Percentiles rank a stretch among this genome's conserved stretches.
phyloP scores from a whole-genome alignment of 2,888 invertebrate genomes.

The Brenthis ino region DNA sequence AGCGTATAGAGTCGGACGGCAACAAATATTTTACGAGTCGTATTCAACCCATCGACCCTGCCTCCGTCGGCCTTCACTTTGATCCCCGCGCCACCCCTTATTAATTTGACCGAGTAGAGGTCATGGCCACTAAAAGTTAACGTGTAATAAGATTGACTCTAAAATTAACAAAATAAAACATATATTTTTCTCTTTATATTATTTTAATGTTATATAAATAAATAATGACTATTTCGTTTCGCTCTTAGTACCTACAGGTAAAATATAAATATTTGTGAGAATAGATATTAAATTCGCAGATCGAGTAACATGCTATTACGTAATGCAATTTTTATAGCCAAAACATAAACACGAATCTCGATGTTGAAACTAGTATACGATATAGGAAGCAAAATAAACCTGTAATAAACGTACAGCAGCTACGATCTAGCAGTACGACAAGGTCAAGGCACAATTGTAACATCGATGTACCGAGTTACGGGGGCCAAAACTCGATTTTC shows the following conservation, averaged over 20 bases:
- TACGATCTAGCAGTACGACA: slow-evolving; percentile 29
- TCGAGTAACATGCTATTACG: not conserved
- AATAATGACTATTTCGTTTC: not conserved
- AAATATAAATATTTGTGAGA: too few relatives aligned
- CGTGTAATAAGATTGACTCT: slow-evolving; percentile 29
- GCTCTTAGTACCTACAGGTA: not conserved
- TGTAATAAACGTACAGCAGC: slow-evolving; percentile 32
- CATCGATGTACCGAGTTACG: slow-evolving; percentile 22
- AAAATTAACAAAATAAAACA: slow-evolving; percentile 25
- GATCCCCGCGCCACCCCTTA: slow-evolving; percentile 49
- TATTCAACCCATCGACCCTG: slow-evolving; percentile 41
- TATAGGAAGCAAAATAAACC: slow-evolving; percentile 40
- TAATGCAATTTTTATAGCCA: slow-evolving; percentile 14
- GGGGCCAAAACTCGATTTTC: slow-evolving; percentile 16
- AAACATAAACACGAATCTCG: slow-evolving; percentile 16
- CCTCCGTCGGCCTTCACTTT: slow-evolving; percentile 54
- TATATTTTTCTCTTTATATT: not conserved
- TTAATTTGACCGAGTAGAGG: slow-evolving; percentile 69
- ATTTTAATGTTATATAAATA: not conserved
- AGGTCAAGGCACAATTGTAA: slow-evolving; percentile 39
- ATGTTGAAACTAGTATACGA: slow-evolving; percentile 26
- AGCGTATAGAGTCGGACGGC: slow-evolving; percentile 19
- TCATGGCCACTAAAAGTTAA: slow-evolving; percentile 73
- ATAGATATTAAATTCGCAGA: not conserved
- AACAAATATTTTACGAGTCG: slow-evolving; percentile 35